Evolutionary conservation across 2,113 vertebrate genomes (phyloP), one percentile per base, ranked within the genome.

Genomic region (Rhodinocichla rosea): DNA sequence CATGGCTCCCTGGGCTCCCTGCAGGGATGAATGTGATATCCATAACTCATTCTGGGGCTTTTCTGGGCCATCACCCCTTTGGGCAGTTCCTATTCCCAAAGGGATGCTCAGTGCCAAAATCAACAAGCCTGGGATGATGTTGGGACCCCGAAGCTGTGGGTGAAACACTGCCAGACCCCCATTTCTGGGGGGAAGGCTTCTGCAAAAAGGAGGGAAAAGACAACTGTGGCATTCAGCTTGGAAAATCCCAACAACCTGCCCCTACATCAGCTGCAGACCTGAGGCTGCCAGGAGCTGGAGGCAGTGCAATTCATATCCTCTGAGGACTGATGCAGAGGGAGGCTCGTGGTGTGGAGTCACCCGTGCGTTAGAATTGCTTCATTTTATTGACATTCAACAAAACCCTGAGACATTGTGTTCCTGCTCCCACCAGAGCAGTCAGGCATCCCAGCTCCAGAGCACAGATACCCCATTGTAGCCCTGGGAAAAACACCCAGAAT

Each of bases 191-290:
- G 1, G 3, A 35, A 83, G 15, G 35, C 1, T 1, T 39, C 86
- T 90, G 76, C 65, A 59, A 71, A 89, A 80, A 39, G 7, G n/a
- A 88, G n/a, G 59, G 63, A 64, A 81, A 77, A 88, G 55, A 45
- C 0, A 0, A 74, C 45, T 1, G 1, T 90, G 47, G 63, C 12
- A 8, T 78, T 88, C 75, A 60, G 44, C 69, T 78, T 78, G 80
- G 83, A 96, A 96, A 92, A 92, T 87, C 73, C 80, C 92, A 67
- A n/a, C 52, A 86, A 81, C 73, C 68, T 93, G 73, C 21, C 49
- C 50, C 76, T 74, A 9, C 2, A 0, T 67, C 59, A 42, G 71
- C 42, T 79, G 78, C 2, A 5, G 87, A 87, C 70, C 82, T 2
- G 6, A 89, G 33, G 67, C 82, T 93, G 89, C 64, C 0, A 2